Percentiles rank a stretch among this genome's conserved stretches.
Evolutionary conservation across 2,888 invertebrate species (phyloP).

Genomic region (Habroteleia sp.): DNA sequence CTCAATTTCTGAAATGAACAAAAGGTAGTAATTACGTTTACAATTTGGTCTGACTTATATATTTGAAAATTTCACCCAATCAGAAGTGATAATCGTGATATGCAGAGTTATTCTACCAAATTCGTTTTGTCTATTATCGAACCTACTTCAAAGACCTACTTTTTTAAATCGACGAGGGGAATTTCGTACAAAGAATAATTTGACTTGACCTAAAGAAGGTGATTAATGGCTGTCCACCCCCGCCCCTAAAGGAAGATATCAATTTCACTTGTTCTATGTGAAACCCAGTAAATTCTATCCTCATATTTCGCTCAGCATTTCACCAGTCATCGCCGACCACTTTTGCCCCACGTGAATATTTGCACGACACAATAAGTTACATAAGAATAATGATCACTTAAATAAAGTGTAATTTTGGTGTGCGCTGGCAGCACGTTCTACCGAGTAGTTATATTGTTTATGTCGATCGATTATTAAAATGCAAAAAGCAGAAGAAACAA

Average conservation of each 20-base stretch:
- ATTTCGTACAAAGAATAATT: not conserved
- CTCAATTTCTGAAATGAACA: too few relatives aligned
- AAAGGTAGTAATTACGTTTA: too few relatives aligned
- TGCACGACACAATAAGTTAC: conserved; percentile 23
- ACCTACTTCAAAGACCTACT: conserved; percentile 9
- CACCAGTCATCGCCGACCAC: not conserved
- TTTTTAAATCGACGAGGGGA: conserved; percentile 6
- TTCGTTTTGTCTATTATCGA: not conserved
- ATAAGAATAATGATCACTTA: conserved; percentile 43
- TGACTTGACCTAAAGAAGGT: conserved; percentile 9
- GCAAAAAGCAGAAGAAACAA: conserved; percentile 1
- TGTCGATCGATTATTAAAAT: not conserved
- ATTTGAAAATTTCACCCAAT: too few relatives aligned
- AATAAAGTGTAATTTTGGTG: conserved; percentile 34
- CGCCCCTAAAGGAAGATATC: not conserved
- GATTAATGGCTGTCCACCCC: conserved; percentile 8
- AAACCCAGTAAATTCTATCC: too few relatives aligned
- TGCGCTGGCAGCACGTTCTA: conserved; percentile 12
- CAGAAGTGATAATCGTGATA: too few relatives aligned
- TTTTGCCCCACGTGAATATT: conserved; percentile 15
- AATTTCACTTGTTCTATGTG: too few relatives aligned
- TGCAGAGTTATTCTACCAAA: too few relatives aligned
- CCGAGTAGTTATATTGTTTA: conserved; percentile 22
- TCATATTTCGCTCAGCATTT: not conserved
- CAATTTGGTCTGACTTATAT: too few relatives aligned